Percentiles rank a stretch among this genome's conserved stretches.
These are phyloP conservation scores for Baronia brevicornis DNA, from an alignment of 2,888 invertebrate genomes.

Conservation along the genomic window DNA sequence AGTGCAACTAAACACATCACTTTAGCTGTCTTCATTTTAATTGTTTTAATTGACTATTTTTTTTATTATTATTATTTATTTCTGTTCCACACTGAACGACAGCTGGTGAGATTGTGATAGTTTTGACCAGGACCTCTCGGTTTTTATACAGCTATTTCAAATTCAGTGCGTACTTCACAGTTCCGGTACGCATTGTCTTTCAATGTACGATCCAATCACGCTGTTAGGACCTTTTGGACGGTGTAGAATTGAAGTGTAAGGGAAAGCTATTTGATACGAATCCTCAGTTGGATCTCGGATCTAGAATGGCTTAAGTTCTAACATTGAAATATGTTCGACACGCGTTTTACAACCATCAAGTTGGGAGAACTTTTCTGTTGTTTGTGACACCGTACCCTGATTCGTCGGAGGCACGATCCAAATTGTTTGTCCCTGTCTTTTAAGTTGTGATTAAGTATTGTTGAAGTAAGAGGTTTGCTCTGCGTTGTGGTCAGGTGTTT, in stretches of 20 bases:
- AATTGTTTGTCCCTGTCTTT: constrained; percentile 38
- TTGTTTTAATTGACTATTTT: too few species aligned
- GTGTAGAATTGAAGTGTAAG: constrained; percentile 50
- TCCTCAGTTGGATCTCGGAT: constrained; percentile 38
- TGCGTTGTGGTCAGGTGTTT: constrained; percentile 45
- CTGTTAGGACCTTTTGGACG: constrained; percentile 54
- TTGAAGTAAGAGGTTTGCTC: constrained; percentile 34
- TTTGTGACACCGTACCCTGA: constrained; percentile 72
- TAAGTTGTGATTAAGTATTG: constrained; percentile 20
- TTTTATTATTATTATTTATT: too few species aligned
- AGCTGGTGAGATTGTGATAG: constrained; percentile 65
- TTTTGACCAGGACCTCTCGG: constrained; percentile 60
- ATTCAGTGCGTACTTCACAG: constrained; percentile 62
- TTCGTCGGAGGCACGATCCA: constrained; percentile 52
- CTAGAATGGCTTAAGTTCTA: constrained; percentile 52
- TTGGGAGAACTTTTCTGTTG: constrained; percentile 66
- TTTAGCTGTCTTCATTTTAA: constrained; percentile 63
- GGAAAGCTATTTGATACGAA: constrained; percentile 73
- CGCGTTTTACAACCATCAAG: constrained; percentile 43
- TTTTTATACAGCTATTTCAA: constrained; percentile 77
- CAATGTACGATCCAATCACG: constrained; percentile 43
- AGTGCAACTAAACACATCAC: constrained; percentile 66
- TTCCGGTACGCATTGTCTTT: constrained; percentile 69
- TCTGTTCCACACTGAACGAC: constrained; percentile 58
- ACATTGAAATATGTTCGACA: constrained; percentile 25